Evolutionary conservation across 2,113 vertebrate species (phyloP), one percentile per base, ranked within the genome.

Genomic region (Irena cyanogastra): DNA sequence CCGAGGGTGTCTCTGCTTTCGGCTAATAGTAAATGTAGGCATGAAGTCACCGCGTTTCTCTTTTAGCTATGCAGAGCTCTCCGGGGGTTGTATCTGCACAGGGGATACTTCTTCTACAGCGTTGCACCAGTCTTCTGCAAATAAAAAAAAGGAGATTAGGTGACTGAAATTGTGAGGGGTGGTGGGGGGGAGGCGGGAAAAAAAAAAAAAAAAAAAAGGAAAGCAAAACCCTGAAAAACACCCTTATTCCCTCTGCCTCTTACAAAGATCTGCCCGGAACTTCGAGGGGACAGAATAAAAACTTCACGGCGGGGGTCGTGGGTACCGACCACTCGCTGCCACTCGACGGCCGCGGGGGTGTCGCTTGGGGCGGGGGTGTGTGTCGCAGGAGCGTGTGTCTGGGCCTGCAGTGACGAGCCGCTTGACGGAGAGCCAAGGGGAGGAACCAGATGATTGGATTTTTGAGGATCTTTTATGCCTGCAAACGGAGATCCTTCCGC

Each of bases 171-270:
- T 3, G 60, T 12, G 35, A 24, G 28, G 10, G 12, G 26, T 2
- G 4, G 6, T 7, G 6, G 14, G 8, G 12, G 5, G 1, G 6
- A 26, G 6, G 4, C 1, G 23, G 2, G 6, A 3, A 3, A 15
- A 24, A 23, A 44, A 54, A 35, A 20, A 18, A 8, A 45, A 23
- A 14, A 14, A n/a, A 12, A 33, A 24, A 17, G 8, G 27, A 14
- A 21, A 9, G 20, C 8, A 37, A 17, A 52, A 9, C 4, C 5
- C 27, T 23, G 7, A 60, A 72, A 42, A 26, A 4, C 27, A 42
- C 56, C 33, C 42, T 75, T 79, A 61, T 19, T 10, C 20, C 2
- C 23, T 11, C 24, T 28, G 19, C 37, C 12, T 31, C 7, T 31
- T 5, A 10, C 35, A 18, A 17, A 17, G 7, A 1, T 26, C 45